A percentile compares a stretch with the other conserved stretches of the same genome.
phyloP scores from a whole-genome alignment of 1,140 invertebrate genomes.

The Macrostomum lignano region DNA sequence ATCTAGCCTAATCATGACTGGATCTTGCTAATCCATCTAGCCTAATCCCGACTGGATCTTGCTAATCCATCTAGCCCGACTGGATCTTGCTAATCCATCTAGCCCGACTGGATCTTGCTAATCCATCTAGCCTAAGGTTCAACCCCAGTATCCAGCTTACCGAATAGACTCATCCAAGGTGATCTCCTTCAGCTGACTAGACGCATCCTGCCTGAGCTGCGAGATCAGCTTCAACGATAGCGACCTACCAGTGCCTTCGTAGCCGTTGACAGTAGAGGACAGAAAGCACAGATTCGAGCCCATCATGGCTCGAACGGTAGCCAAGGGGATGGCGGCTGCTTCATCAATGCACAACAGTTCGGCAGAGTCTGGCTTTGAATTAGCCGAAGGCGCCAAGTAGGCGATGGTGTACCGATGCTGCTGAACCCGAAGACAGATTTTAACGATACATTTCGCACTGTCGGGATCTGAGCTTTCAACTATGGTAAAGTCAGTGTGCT shows the following conservation, averaged over 20 bases:
- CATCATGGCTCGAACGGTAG: conserved; percentile 57
- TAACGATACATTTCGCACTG: conserved; percentile 30
- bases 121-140: too few species aligned
- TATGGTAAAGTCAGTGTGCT: conserved; percentile 32
- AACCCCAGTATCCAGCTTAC: too few species aligned
- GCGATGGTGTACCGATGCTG: conserved; percentile 3
- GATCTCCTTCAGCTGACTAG: background rate
- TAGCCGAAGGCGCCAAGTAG: background rate
- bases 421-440: conserved; percentile 49
- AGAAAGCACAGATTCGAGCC: conserved; percentile 79
- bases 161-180: background rate
- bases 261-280: conserved; percentile 85
- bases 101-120: too few species aligned
- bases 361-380: conserved; percentile 55
- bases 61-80: too few species aligned
- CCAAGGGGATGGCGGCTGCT: conserved; percentile 85
- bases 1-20: too few species aligned
- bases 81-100: too few species aligned
- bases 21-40: too few species aligned
- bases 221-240: conserved; percentile 75
- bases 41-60: too few species aligned
- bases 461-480: conserved; percentile 53
- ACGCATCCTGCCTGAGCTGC: conserved; percentile 29
- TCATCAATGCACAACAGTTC: conserved; percentile 90
- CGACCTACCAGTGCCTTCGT: conserved; percentile 87